phyloP scores from a whole-genome alignment of 2,888 invertebrate genomes.

The Lydus trimaculatus region DNA sequence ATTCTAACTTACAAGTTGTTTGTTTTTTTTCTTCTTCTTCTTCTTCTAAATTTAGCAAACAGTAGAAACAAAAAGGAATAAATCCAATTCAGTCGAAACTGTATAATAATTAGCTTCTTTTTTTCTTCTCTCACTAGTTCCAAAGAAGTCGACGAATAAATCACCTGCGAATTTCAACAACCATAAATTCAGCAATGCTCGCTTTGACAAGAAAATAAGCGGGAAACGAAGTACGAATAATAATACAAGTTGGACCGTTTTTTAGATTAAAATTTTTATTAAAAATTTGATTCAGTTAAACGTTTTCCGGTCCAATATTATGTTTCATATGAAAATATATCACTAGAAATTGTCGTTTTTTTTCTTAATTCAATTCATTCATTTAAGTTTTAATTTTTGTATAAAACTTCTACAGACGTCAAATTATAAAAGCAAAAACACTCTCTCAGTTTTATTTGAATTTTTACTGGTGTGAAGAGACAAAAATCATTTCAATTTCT shows the following conservation, averaged over 20 bases:
- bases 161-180: background rate
- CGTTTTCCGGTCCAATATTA: slow-evolving; percentile 16
- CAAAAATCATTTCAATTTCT: background rate
- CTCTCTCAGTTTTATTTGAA: background rate
- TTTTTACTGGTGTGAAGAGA: background rate
- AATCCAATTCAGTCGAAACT: background rate
- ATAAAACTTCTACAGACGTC: background rate
- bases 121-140: too few relatives aligned
- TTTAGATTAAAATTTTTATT: slow-evolving; percentile 32
- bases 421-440: background rate
- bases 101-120: background rate
- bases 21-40: too few relatives aligned
- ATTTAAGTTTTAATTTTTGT: background rate
- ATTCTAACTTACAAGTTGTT: background rate
- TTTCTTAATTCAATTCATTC: background rate
- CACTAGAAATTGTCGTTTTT: background rate
- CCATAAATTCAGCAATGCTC: background rate
- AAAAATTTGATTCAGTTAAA: slow-evolving; percentile 31
- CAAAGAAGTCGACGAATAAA: background rate
- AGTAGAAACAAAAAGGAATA: background rate
- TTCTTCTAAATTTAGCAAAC: background rate
- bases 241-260: slow-evolving; percentile 19
- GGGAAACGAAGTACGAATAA: slow-evolving; percentile 2
- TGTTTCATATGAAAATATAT: background rate
- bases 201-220: background rate